phyloP scores from a whole-genome alignment of 2,113 vertebrate genomes.

The Columba janthina region DNA sequence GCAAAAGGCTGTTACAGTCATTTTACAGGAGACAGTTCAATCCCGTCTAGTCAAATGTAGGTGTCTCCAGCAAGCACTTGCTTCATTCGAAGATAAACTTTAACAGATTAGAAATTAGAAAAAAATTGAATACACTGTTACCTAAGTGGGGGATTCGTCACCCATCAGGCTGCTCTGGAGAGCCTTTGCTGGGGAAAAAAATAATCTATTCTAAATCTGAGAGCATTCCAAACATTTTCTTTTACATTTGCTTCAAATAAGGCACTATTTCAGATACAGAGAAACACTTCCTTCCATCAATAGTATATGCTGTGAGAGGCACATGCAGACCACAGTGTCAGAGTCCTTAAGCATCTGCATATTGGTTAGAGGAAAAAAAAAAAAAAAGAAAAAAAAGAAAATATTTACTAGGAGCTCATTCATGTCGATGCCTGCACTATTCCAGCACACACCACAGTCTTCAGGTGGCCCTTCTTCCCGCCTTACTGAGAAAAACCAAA shows the following conservation, averaged over 20 bases:
- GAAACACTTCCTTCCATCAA: not conserved
- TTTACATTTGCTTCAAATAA: not conserved
- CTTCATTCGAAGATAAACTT: not conserved
- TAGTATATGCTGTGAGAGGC: not conserved
- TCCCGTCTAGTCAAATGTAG: not conserved
- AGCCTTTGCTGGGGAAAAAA: not conserved
- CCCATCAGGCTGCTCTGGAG: not conserved
- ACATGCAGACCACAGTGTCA: not conserved
- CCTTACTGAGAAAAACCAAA: not conserved
- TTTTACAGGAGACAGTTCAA: not conserved
- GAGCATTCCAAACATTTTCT: not conserved
- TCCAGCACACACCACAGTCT: not conserved
- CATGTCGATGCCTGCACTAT: too few relatives aligned
- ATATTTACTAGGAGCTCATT: not conserved
- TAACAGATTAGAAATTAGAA: not conserved
- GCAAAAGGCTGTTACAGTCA: not conserved
- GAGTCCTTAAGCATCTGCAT: not conserved
- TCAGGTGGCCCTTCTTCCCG: not conserved
- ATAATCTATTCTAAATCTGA: not conserved
- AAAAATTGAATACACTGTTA: not conserved
- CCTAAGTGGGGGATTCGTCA: not conserved
- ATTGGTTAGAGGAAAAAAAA: not conserved
- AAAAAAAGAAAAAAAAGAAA: not conserved
- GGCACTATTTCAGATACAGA: not conserved
- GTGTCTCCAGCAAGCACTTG: not conserved